Conservation (phyloP, 2,113 vertebrate genomes). For the Myotis brandtii region DNA sequence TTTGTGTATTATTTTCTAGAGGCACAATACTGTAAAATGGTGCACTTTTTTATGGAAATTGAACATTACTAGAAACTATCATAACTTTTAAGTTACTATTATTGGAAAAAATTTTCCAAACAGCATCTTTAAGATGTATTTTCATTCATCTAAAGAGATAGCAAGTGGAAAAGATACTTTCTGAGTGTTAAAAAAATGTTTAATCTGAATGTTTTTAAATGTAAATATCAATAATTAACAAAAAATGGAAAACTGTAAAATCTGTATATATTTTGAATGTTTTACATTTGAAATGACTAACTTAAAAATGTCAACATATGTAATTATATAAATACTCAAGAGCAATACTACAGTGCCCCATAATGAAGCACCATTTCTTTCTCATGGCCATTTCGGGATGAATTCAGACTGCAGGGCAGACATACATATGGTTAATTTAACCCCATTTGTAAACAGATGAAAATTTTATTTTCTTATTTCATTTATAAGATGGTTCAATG, state of each 20-base stretch:
- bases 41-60: conserved; percentile 57
- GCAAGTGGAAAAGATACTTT: not conserved
- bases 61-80: conserved; percentile 61
- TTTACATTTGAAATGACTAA: conserved; percentile 57
- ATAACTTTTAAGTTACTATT: conserved; percentile 57
- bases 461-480: conserved; percentile 77
- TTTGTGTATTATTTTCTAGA: conserved; percentile 52
- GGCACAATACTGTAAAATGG: conserved; percentile 56
- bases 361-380: not conserved
- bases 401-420: conserved; percentile 3
- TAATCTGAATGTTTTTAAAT: conserved; percentile 47
- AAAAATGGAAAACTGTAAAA: conserved; percentile 29
- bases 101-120: not conserved
- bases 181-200: conserved; percentile 46
- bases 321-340: conserved; percentile 21
- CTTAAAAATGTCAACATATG: conserved; percentile 48
- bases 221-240: conserved; percentile 61
- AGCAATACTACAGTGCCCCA: conserved; percentile 30
- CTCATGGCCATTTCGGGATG: not conserved
- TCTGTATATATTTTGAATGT: conserved; percentile 64
- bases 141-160: conserved; percentile 26
- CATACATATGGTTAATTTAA: conserved; percentile 62
- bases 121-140: conserved; percentile 34
- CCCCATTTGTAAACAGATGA: conserved; percentile 66
- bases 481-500: conserved; percentile 77